phyloP scores from a whole-genome alignment of 2,888 invertebrate genomes.

The Entomobrya multifasciata region DNA sequence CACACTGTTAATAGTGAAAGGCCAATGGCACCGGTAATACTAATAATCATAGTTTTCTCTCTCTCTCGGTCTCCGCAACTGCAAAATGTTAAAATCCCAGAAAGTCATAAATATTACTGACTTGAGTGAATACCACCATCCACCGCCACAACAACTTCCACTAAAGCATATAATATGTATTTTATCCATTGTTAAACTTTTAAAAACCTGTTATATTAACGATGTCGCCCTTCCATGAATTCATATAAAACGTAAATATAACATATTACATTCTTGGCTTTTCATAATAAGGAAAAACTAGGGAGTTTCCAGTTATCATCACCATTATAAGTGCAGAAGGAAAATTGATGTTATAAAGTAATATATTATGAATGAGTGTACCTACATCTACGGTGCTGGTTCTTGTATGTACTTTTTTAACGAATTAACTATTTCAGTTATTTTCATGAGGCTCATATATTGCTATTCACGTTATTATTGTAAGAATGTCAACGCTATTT shows the following conservation, averaged over 20 bases:
- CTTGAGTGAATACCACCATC: slow-evolving; percentile 38
- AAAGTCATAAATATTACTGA: slow-evolving; percentile 70
- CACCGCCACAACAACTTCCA: slow-evolving; percentile 18
- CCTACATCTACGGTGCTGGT: too few relatives aligned
- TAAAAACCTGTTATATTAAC: slow-evolving; percentile 16
- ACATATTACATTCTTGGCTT: not conserved
- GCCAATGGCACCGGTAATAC: slow-evolving; percentile 66
- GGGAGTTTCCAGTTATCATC: not conserved
- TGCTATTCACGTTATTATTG: not conserved
- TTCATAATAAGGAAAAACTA: not conserved
- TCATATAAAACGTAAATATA: not conserved
- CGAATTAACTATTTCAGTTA: slow-evolving; percentile 8
- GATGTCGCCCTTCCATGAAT: too few relatives aligned
- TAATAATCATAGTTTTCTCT: slow-evolving; percentile 55
- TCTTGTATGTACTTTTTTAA: too few relatives aligned
- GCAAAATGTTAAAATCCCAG: slow-evolving; percentile 67
- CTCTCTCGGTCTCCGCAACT: slow-evolving; percentile 38
- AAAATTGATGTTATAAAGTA: slow-evolving; percentile 31
- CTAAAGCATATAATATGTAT: not conserved
- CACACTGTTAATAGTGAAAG: slow-evolving; percentile 43
- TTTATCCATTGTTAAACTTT: not conserved
- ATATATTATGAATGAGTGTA: slow-evolving; percentile 33
- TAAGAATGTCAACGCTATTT: slow-evolving; percentile 59
- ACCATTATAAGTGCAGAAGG: not conserved
- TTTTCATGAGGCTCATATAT: not conserved